Conservation (phyloP, 2,113 vertebrate genomes). For the Okapia johnstoni region DNA sequence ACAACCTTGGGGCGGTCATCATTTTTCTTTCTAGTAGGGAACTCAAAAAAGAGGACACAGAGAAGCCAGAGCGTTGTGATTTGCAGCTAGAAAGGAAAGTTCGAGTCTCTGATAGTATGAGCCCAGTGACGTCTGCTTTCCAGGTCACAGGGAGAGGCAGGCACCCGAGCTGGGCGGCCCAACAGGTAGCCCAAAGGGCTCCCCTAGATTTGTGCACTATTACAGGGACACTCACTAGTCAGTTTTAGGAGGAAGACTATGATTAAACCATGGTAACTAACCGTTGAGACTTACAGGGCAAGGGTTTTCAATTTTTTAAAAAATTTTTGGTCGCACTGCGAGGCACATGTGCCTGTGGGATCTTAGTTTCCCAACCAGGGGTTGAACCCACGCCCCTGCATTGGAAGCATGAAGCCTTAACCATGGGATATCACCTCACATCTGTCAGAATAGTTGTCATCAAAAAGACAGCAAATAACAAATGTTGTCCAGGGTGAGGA, state of each 20-base stretch:
- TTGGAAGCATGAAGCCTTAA: not conserved
- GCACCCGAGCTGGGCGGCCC: not conserved
- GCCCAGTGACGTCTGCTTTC: not conserved
- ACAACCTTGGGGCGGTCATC: not conserved
- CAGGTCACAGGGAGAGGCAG: not conserved
- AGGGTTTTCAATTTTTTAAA: not conserved
- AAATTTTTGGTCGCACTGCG: not conserved
- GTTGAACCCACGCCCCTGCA: not conserved
- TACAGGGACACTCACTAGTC: too few relatives aligned
- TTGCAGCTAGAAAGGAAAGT: not conserved
- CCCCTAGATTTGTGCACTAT: not conserved
- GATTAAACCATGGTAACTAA: not conserved
- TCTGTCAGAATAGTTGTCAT: not conserved
- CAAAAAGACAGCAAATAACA: not conserved
- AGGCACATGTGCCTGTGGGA: not conserved
- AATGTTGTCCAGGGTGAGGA: not conserved
- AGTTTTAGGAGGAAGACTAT: not conserved
- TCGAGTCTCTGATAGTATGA: not conserved
- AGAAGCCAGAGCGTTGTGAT: not conserved
- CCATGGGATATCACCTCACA: not conserved
- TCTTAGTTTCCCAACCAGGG: not conserved
- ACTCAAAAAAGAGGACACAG: not conserved
- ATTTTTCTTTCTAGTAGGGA: not conserved
- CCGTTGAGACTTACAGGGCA: not conserved
- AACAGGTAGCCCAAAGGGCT: not conserved